Evolutionary conservation across 2,888 invertebrate genomes (phyloP), one percentile per base, ranked within the genome.

Genomic region (Tricholauxania praeusta): DNA sequence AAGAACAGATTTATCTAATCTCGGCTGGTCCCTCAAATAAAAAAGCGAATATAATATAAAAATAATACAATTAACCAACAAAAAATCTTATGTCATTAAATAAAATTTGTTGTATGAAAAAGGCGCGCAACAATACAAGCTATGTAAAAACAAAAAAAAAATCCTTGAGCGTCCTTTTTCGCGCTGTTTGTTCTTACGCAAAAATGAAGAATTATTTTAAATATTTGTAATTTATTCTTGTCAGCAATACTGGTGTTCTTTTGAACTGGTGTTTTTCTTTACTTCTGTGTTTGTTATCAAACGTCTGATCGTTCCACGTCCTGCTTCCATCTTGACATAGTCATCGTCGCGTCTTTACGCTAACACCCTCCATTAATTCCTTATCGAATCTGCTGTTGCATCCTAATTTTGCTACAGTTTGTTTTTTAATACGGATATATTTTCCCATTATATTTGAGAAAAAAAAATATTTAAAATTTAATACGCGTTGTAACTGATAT

Each of bases 151-250:
- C 22, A 6, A 28, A 28, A 7, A 57, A 57, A 57, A 22, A 55
- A 39, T 55, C 55, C 39, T 53, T 52, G 49, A 62, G 17, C 47
- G 68, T 52, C 60, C 67, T 49, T 51, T 28, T 15, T 17, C 28
- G 28, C 22, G 57, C 59, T 39, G 10, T 39, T 39, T 39, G 39
- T 39, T 5, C 8, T 1, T 39, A 39, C 39, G n/a, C 49, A 51
- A 51, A 39, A 32, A 55, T 67, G 19, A 47, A 49, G 66, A 59
- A 71, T 66, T 62, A 53, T 71, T 67, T 73, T 62, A 53, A 71
- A 71, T 71, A 66, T 19, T 73, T 66, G 71, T 63, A 63, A 71
- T 74, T 67, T 74, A 71, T 74, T 67, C 60, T 28, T 48, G 73
- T 71, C 73, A 71, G 49, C 59, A 67, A 47, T 62, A 71, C 63